Conservation (phyloP, 92 coral and sea anemone species). For the Phymanthus crucifer region DNA sequence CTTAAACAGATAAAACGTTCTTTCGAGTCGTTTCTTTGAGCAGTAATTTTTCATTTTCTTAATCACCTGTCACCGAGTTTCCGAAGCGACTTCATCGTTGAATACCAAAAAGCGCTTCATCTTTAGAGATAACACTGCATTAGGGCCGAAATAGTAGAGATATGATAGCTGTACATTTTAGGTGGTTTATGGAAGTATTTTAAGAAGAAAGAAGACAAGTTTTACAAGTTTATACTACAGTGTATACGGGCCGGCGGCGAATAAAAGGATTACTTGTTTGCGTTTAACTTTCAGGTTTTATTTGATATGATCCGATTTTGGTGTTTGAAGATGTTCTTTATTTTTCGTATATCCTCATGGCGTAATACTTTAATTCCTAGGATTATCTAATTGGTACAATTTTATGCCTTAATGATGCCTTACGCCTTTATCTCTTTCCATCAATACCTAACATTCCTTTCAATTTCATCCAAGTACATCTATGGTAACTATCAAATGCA, state of each 20-base stretch:
- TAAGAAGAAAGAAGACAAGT: too few species aligned
- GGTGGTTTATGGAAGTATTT: too few species aligned
- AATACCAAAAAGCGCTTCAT: neutral
- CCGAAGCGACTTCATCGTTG: neutral
- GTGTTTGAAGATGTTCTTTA: neutral
- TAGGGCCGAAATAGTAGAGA: neutral
- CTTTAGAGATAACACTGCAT: neutral
- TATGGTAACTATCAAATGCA: too few species aligned
- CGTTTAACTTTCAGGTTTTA: neutral
- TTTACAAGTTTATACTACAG: too few species aligned
- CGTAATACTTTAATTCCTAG: neutral
- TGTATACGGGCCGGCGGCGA: neutral
- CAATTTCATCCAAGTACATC: neutral
- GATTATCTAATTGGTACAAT: neutral
- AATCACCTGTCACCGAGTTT: conserved; percentile 28
- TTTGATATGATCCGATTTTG: neutral
- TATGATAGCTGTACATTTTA: neutral
- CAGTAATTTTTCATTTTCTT: conserved; percentile 29
- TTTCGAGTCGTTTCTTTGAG: conserved; percentile 2
- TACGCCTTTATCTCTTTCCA: neutral
- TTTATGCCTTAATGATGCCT: neutral
- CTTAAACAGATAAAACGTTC: conserved; percentile 8
- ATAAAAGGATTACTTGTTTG: neutral
- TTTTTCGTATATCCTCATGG: neutral
- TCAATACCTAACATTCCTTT: neutral